phyloP scores from a whole-genome alignment of 1,140 invertebrate species.

The Cylas formicarius region DNA sequence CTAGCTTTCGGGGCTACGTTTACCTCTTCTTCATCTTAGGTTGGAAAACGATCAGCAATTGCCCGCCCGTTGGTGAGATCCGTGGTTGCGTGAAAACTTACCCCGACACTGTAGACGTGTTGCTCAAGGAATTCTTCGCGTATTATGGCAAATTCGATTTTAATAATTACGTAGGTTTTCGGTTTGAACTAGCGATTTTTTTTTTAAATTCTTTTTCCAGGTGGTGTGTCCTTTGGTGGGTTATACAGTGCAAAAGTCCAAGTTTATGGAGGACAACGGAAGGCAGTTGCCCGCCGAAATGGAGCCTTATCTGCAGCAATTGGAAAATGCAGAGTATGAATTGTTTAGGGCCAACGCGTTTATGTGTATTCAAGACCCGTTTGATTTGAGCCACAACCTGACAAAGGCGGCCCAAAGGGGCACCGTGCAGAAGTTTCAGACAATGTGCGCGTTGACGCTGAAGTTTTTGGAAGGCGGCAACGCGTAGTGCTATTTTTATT shows the following conservation, averaged over 20 bases:
- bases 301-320: slow-evolving; percentile 30
- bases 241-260: slow-evolving; percentile 29
- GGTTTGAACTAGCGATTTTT: neutral
- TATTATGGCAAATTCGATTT: slow-evolving; percentile 37
- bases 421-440: slow-evolving; percentile 30
- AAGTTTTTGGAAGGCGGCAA: too few species aligned
- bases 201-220: slow-evolving; percentile 22
- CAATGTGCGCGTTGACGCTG: slow-evolving; percentile 27
- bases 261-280: slow-evolving; percentile 28
- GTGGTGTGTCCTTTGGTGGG: slow-evolving; percentile 41
- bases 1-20: too few species aligned
- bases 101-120: slow-evolving; percentile 15
- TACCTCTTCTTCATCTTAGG: slow-evolving; percentile 28
- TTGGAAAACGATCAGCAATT: slow-evolving; percentile 35
- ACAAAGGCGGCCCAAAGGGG: slow-evolving; percentile 34
- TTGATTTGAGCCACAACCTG: slow-evolving; percentile 44
- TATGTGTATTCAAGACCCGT: slow-evolving; percentile 45
- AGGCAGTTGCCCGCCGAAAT: slow-evolving; percentile 35
- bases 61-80: slow-evolving; percentile 16
- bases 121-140: slow-evolving; percentile 34
- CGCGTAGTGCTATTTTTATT: too few species aligned
- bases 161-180: slow-evolving; percentile 28
- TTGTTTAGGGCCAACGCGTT: slow-evolving; percentile 29
- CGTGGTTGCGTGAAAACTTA: slow-evolving; percentile 23
- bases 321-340: slow-evolving; percentile 26